phyloP scores from a whole-genome alignment of 2,888 invertebrate genomes.

The Heterodera filipjevi region DNA sequence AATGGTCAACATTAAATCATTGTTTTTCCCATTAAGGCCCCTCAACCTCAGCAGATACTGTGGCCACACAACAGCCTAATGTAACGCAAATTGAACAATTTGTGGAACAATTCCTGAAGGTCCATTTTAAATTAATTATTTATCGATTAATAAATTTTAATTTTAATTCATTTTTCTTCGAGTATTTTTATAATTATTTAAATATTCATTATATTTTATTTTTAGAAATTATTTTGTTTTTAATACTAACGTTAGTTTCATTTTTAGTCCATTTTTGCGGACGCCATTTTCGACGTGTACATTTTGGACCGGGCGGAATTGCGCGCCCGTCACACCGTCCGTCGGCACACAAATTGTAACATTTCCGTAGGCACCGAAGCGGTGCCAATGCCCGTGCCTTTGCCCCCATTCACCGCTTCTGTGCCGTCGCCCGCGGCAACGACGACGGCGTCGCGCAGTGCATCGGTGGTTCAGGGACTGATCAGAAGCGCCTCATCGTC shows the following conservation, averaged over 20 bases:
- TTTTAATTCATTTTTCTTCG: neutral
- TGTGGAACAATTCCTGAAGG: constrained; percentile 15
- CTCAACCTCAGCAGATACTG: neutral
- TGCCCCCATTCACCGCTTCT: neutral
- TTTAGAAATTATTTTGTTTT: neutral
- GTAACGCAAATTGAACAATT: constrained; percentile 37
- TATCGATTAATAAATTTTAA: neutral
- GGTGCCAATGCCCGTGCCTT: neutral
- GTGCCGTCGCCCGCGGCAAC: neutral
- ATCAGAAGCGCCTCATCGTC: neutral
- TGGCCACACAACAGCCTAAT: neutral
- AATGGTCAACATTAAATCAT: neutral
- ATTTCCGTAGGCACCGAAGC: neutral
- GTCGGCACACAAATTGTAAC: neutral
- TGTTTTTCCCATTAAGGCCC: neutral
- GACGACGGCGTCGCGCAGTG: neutral
- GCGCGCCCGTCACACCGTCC: neutral
- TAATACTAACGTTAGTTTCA: neutral
- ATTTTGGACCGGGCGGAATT: neutral
- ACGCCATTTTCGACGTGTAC: constrained; percentile 14
- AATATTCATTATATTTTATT: neutral
- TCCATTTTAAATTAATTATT: constrained; percentile 12
- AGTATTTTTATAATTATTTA: neutral
- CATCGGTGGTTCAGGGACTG: neutral
- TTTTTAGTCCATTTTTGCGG: constrained; percentile 6